phyloP scores from a whole-genome alignment of 2,797 vertebrate genomes.

The Muraenolepis orangiensis region DNA sequence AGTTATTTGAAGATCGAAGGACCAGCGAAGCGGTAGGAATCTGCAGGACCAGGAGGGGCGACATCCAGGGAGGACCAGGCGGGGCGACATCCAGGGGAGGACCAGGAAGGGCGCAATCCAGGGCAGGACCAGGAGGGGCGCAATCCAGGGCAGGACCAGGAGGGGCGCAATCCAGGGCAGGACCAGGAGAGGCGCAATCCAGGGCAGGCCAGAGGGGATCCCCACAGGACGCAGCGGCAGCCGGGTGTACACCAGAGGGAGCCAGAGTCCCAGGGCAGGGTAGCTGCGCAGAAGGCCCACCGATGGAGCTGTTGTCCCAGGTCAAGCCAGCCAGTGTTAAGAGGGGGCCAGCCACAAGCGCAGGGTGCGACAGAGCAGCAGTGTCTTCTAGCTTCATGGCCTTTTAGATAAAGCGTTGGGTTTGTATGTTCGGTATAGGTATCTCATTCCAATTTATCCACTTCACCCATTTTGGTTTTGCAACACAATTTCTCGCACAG shows the following conservation, averaged over 20 bases:
- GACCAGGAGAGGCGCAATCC: conserved; percentile 42
- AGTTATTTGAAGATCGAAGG: conserved; percentile 37
- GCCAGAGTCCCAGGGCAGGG: conserved; percentile 64
- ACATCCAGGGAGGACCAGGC: conserved; percentile 24
- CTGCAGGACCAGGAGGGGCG: conserved; percentile 38
- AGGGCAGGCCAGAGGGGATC: conserved; percentile 20
- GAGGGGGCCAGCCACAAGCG: conserved; percentile 43
- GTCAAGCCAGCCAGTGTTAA: conserved; percentile 52
- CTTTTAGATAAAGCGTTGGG: conserved; percentile 61
- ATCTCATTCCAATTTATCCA: conserved; percentile 57
- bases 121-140: conserved; percentile 43
- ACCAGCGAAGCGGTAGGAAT: conserved; percentile 40
- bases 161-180: conserved; percentile 28
- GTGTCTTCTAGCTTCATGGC: conserved; percentile 58
- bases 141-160: conserved; percentile 42
- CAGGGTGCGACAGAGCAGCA: conserved; percentile 52
- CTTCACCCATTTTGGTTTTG: conserved; percentile 32
- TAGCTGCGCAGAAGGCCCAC: conserved; percentile 58
- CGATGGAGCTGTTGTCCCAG: conserved; percentile 51
- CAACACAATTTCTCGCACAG: conserved; percentile 75
- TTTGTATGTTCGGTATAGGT: conserved; percentile 81
- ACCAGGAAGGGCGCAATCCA: conserved; percentile 38
- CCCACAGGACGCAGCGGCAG: conserved; percentile 36
- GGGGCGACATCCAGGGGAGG: conserved; percentile 18
- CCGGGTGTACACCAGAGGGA: conserved; percentile 61